These are phyloP conservation scores for Drosophila demipolita DNA, from an alignment of 2,888 invertebrate genomes.

Conservation along the genomic window DNA sequence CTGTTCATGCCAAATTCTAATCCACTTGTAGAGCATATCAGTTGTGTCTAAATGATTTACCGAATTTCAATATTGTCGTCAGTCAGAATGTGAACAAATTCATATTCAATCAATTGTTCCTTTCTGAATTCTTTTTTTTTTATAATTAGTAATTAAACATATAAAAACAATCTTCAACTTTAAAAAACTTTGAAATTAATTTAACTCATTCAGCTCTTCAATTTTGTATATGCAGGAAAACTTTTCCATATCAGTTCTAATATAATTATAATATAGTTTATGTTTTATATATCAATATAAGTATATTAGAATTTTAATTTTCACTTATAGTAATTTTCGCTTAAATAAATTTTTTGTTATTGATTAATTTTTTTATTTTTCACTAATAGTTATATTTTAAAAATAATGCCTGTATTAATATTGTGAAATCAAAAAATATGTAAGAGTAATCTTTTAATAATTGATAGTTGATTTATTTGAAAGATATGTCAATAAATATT, in stretches of 20 bases:
- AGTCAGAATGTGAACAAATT: too few species aligned
- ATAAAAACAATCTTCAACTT: background rate
- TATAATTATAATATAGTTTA: background rate
- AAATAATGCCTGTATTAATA: background rate
- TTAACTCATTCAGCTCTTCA: background rate
- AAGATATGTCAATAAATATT: background rate
- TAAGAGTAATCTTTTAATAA: too few species aligned
- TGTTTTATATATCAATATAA: background rate
- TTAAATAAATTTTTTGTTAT: background rate
- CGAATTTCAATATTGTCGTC: background rate
- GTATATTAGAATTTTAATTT: background rate
- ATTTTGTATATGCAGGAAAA: background rate
- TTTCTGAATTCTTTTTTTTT: background rate
- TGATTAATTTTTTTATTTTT: background rate
- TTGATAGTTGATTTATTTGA: background rate
- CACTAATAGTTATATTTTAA: background rate
- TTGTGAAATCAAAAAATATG: background rate
- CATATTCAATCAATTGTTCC: background rate
- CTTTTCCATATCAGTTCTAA: background rate
- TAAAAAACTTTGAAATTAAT: background rate
- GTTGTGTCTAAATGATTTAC: background rate
- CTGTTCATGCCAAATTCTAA: background rate
- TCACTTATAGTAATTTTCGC: too few species aligned
- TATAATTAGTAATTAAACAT: background rate
- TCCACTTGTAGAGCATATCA: conserved; percentile 15